phyloP scores from a whole-genome alignment of 2,888 invertebrate species.

The Dolomedes plantarius region DNA sequence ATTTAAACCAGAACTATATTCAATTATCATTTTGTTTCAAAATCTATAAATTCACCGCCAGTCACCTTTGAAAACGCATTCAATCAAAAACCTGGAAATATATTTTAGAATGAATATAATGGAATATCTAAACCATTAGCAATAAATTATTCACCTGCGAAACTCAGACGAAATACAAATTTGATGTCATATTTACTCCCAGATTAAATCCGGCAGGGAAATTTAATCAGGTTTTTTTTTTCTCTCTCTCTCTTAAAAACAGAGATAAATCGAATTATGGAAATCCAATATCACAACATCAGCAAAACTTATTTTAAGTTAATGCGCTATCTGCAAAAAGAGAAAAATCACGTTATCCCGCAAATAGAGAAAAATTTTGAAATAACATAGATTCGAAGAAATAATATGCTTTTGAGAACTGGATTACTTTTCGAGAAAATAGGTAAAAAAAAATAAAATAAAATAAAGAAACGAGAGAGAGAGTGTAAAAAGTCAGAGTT shows the following conservation, averaged over 20 bases:
- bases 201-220: conserved; percentile 43
- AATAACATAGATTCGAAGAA: conserved; percentile 36
- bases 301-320: conserved; percentile 47
- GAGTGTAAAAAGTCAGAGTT: conserved; percentile 3
- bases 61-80: no score
- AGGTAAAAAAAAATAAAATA: not conserved
- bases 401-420: conserved; percentile 49
- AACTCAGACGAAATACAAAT: conserved; percentile 13
- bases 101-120: not conserved
- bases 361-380: not conserved
- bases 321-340: conserved; percentile 38
- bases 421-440: conserved; percentile 47
- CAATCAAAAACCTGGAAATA: no score
- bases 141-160: not conserved
- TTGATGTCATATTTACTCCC: conserved; percentile 34
- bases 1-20: no score
- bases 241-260: not conserved
- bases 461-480: no score
- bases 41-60: no score
- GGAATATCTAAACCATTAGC: not conserved
- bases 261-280: conserved; percentile 47
- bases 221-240: conserved; percentile 51
- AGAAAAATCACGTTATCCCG: not conserved
- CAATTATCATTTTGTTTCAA: no score
- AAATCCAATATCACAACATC: conserved; percentile 57